phyloP scores from a whole-genome alignment of 2,113 vertebrate species.

The Carassius carassius region DNA sequence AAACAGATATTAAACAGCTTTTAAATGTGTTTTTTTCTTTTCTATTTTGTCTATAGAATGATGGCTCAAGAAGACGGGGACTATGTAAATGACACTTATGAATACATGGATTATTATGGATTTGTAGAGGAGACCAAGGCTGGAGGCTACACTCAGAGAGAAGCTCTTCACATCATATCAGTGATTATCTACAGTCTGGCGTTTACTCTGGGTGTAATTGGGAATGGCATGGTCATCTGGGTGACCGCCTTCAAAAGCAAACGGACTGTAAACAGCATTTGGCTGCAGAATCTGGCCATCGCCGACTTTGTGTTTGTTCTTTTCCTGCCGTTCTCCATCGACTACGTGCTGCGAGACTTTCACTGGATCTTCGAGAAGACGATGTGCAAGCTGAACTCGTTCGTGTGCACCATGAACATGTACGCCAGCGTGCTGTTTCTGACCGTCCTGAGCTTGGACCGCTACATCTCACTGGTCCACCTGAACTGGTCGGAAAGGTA shows the following conservation, averaged over 20 bases:
- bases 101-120: slow-evolving; percentile 68
- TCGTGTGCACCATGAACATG: slow-evolving; percentile 91
- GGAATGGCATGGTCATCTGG: slow-evolving; percentile 93
- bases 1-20: background rate
- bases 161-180: slow-evolving; percentile 81
- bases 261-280: slow-evolving; percentile 85
- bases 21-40: background rate
- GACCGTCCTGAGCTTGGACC: slow-evolving; percentile 88
- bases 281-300: slow-evolving; percentile 92
- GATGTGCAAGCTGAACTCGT: slow-evolving; percentile 92
- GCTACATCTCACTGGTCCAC: slow-evolving; percentile 83
- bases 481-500: slow-evolving; percentile 77
- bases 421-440: slow-evolving; percentile 94
- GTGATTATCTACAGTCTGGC: slow-evolving; percentile 84
- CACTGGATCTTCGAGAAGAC: slow-evolving; percentile 88
- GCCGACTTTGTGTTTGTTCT: slow-evolving; percentile 94
- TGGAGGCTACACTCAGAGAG: slow-evolving; percentile 66
- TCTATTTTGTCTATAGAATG: slow-evolving; percentile 26
- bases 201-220: slow-evolving; percentile 86
- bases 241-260: slow-evolving; percentile 88
- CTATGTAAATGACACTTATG: slow-evolving; percentile 70
- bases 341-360: slow-evolving; percentile 87
- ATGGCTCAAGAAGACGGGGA: slow-evolving; percentile 48
- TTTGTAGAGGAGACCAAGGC: slow-evolving; percentile 64
- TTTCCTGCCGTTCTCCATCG: slow-evolving; percentile 89